Percentiles rank a stretch among this genome's conserved stretches.
Evolutionary conservation across 2,888 invertebrate genomes (phyloP).

Genomic region (Drosophila heteroneura): DNA sequence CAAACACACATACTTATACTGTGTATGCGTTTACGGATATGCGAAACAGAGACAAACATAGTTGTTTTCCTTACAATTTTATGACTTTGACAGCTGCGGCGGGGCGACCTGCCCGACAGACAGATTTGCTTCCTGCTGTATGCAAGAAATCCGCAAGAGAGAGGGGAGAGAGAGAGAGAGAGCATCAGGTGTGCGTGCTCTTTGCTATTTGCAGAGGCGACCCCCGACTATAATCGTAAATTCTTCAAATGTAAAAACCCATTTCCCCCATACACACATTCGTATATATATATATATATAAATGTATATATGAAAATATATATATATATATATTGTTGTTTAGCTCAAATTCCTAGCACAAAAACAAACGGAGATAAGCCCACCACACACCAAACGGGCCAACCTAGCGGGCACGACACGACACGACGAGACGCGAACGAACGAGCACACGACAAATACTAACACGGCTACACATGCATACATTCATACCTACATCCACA

Average conservation of each 20-base stretch:
- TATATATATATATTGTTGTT: slow-evolving; percentile 10
- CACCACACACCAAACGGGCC: slow-evolving; percentile 37
- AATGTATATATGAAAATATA: background rate
- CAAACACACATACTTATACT: slow-evolving; percentile 13
- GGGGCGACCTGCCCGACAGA: slow-evolving; percentile 23
- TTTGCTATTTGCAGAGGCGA: slow-evolving; percentile 15
- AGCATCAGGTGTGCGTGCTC: slow-evolving; percentile 55
- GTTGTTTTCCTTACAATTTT: slow-evolving; percentile 32
- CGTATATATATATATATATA: background rate
- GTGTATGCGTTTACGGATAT: slow-evolving; percentile 1
- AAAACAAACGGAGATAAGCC: slow-evolving; percentile 68
- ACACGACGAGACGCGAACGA: slow-evolving; percentile 40
- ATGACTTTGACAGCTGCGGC: slow-evolving; percentile 51
- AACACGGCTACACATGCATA: slow-evolving; percentile 22
- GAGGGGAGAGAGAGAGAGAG: background rate
- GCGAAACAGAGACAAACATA: slow-evolving; percentile 45
- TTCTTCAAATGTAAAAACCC: slow-evolving; percentile 8
- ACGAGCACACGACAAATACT: slow-evolving; percentile 51
- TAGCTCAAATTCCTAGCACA: slow-evolving; percentile 61
- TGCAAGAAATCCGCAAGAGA: slow-evolving; percentile 15
- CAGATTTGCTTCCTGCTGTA: slow-evolving; percentile 46
- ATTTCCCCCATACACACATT: slow-evolving; percentile 1
- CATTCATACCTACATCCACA: background rate
- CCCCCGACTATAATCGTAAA: background rate
- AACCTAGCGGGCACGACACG: slow-evolving; percentile 36